Evolutionary conservation across 2,797 vertebrate species (phyloP).

Genomic region (Scleropages formosus): DNA sequence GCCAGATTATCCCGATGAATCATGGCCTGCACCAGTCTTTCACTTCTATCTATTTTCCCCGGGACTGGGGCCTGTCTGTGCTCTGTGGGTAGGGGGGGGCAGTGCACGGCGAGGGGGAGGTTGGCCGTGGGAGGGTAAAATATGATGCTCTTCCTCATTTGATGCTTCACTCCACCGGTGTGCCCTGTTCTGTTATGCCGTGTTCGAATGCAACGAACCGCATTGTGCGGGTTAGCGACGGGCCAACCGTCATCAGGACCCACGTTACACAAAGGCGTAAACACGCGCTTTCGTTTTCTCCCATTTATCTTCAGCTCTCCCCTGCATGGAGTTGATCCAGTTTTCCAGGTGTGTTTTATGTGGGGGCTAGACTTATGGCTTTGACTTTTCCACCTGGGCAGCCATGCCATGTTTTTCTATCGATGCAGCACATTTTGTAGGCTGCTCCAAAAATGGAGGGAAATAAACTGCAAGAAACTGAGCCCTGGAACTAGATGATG

Average conservation of each 20-base stretch:
- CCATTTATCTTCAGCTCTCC: not conserved
- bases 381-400: constrained; percentile 4
- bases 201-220: constrained; percentile 26
- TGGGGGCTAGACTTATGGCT: not conserved
- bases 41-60: constrained; percentile 79
- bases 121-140: constrained; percentile 57
- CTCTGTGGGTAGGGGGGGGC: constrained; percentile 44
- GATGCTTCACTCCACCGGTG: constrained; percentile 5
- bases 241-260: not conserved
- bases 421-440: not conserved
- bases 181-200: not conserved
- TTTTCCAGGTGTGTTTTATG: constrained; percentile 7
- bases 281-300: not conserved
- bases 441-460: not conserved
- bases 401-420: not conserved
- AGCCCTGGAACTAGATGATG: too few species aligned
- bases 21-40: constrained; percentile 74
- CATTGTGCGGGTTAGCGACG: constrained; percentile 1
- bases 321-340: not conserved
- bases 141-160: constrained; percentile 66
- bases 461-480: not conserved
- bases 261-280: not conserved
- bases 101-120: not conserved
- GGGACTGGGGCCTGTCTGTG: constrained; percentile 59
- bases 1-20: constrained; percentile 87